Percentiles rank a stretch among this genome's conserved stretches.
These are phyloP conservation scores for Dascyllus trimaculatus DNA, from an alignment of 2,113 vertebrate species.

Conservation along the genomic window DNA sequence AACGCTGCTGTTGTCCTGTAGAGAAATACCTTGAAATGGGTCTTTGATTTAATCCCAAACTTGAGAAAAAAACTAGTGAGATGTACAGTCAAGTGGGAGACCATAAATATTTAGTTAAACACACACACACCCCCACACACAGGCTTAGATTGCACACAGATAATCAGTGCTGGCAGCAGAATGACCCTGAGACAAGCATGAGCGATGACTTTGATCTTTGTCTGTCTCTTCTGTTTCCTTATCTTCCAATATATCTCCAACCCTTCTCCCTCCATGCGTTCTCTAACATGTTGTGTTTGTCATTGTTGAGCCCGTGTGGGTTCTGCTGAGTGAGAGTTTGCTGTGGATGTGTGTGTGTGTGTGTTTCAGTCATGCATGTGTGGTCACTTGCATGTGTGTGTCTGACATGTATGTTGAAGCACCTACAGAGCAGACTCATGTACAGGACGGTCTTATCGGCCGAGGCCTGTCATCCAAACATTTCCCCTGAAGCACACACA, in stretches of 20 bases:
- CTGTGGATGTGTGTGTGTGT: neutral
- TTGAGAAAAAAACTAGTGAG: neutral
- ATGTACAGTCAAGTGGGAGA: neutral
- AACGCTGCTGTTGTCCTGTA: neutral
- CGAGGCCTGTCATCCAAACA: constrained; percentile 21
- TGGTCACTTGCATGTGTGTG: constrained; percentile 1
- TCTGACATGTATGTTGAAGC: constrained; percentile 5
- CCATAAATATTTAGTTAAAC: neutral
- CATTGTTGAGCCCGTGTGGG: constrained; percentile 20
- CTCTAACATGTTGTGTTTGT: constrained; percentile 30
- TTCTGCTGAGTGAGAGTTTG: constrained; percentile 10
- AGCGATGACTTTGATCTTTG: constrained; percentile 38
- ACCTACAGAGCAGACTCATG: constrained; percentile 2
- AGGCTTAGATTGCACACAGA: constrained; percentile 32
- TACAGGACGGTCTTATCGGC: constrained; percentile 50
- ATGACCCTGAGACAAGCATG: constrained; percentile 24
- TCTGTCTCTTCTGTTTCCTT: constrained; percentile 1
- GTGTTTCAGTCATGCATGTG: constrained; percentile 4
- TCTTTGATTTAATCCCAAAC: neutral
- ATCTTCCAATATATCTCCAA: constrained; percentile 21
- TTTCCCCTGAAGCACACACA: constrained; percentile 1
- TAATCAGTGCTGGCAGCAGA: constrained; percentile 24
- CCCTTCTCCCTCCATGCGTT: constrained; percentile 2
- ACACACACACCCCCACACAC: neutral
- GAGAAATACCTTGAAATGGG: neutral